Conservation (phyloP, 2,797 vertebrate genomes). For the Picus viridis region DNA sequence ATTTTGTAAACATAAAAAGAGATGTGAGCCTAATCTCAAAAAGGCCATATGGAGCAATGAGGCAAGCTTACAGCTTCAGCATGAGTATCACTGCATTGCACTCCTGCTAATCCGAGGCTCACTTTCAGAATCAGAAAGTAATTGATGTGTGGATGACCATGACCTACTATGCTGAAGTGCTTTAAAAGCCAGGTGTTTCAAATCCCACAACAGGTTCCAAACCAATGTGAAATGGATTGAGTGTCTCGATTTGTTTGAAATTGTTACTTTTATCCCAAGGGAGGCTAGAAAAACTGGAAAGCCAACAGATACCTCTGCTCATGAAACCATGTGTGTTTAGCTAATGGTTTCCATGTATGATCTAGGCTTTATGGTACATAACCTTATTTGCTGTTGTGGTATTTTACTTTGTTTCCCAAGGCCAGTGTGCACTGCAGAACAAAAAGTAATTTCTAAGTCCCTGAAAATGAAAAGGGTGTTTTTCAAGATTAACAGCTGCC, state of each 20-base stretch:
- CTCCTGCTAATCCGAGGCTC: not conserved
- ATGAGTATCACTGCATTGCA: not conserved
- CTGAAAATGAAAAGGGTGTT: not conserved
- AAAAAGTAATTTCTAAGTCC: not conserved
- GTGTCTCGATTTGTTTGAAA: not conserved
- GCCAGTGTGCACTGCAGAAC: not conserved
- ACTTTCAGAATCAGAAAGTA: not conserved
- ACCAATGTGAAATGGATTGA: not conserved
- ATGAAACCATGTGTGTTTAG: not conserved
- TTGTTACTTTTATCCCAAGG: not conserved
- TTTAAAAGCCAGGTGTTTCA: not conserved
- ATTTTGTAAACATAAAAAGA: not conserved
- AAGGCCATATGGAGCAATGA: not conserved
- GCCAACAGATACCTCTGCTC: not conserved
- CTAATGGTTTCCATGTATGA: not conserved
- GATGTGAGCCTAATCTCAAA: not conserved
- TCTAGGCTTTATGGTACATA: not conserved
- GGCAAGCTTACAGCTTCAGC: not conserved
- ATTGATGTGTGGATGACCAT: not conserved
- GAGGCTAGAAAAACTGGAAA: not conserved
- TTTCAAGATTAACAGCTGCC: conserved; percentile 2
- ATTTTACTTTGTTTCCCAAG: not conserved
- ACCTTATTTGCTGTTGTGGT: not conserved
- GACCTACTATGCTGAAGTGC: not conserved
- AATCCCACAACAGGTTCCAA: not conserved